Conservation (phyloP, 2,888 invertebrate species). For the Aphrophora alni region DNA sequence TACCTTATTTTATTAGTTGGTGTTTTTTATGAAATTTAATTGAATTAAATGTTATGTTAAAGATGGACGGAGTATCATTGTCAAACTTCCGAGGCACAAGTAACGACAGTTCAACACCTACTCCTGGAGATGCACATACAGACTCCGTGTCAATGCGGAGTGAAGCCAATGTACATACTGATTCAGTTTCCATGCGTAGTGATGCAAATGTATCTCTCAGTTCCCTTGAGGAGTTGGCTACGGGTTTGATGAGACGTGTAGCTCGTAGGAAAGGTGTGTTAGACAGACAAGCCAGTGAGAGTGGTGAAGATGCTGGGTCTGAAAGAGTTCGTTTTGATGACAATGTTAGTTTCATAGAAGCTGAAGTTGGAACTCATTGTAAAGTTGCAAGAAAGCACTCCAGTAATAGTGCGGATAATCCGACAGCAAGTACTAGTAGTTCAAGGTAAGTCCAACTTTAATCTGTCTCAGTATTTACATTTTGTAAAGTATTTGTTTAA, state of each 20-base stretch:
- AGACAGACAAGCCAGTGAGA: slow-evolving; percentile 56
- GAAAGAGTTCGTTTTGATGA: slow-evolving; percentile 72
- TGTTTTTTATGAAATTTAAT: too few species aligned
- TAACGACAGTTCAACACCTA: slow-evolving; percentile 24
- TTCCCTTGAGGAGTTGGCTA: slow-evolving; percentile 59
- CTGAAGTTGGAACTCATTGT: slow-evolving; percentile 36
- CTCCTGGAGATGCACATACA: slow-evolving; percentile 25
- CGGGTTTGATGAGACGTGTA: slow-evolving; percentile 53
- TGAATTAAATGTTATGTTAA: background rate
- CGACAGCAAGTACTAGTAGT: slow-evolving; percentile 13
- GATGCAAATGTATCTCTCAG: slow-evolving; percentile 57
- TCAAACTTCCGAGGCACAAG: slow-evolving; percentile 44
- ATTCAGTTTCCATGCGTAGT: slow-evolving; percentile 54
- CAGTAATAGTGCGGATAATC: slow-evolving; percentile 15
- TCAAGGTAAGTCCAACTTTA: slow-evolving; percentile 37
- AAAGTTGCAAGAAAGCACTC: slow-evolving; percentile 33
- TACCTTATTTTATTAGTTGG: too few species aligned
- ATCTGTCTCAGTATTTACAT: background rate
- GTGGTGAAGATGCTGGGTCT: slow-evolving; percentile 63
- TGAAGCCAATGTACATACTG: slow-evolving; percentile 38
- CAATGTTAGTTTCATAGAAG: slow-evolving; percentile 65
- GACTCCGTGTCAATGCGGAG: slow-evolving; percentile 48
- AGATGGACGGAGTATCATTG: slow-evolving; percentile 56
- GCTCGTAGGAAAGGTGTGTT: slow-evolving; percentile 56
- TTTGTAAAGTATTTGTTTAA: too few species aligned